Evolutionary conservation across 1,140 invertebrate species (phyloP).

Genomic region (Drosophila obscura): DNA sequence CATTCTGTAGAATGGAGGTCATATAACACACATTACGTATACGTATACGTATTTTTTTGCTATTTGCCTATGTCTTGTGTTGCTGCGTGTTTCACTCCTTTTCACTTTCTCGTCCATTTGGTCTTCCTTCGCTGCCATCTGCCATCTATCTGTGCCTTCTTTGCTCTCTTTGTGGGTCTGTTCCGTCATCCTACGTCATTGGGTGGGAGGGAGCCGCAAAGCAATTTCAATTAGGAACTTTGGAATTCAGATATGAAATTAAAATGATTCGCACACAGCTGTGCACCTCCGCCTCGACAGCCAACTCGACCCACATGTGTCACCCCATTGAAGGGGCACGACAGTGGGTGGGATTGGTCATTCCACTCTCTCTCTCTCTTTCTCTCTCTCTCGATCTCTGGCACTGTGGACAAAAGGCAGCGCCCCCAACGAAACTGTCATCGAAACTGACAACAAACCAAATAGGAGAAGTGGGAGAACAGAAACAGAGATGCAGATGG

Average conservation of each 20-base stretch:
- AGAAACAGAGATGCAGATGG: not conserved
- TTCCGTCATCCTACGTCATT: not conserved
- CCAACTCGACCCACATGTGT: too few relatives aligned
- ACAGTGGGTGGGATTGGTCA: constrained; percentile 40
- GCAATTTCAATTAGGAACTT: constrained; percentile 75
- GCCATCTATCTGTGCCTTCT: not conserved
- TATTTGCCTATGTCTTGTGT: too few relatives aligned
- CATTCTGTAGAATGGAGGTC: too few relatives aligned
- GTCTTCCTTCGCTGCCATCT: too few relatives aligned
- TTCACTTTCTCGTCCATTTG: too few relatives aligned
- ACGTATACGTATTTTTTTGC: too few relatives aligned
- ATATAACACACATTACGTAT: too few relatives aligned
- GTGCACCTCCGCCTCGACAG: constrained; percentile 17
- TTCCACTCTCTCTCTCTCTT: not conserved
- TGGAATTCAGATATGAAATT: constrained; percentile 72
- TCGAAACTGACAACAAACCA: constrained; percentile 67
- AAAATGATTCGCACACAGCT: constrained; percentile 76
- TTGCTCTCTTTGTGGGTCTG: not conserved
- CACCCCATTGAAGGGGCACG: not conserved
- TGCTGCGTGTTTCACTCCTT: too few relatives aligned
- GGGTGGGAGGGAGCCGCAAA: constrained; percentile 11
- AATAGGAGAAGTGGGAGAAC: constrained; percentile 37
- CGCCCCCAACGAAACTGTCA: constrained; percentile 72
- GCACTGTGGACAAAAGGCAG: constrained; percentile 46
- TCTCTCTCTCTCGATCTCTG: too few relatives aligned